These are phyloP conservation scores for Trichonephila clavipes DNA, from an alignment of 1,140 invertebrate genomes.

Conservation along the genomic window DNA sequence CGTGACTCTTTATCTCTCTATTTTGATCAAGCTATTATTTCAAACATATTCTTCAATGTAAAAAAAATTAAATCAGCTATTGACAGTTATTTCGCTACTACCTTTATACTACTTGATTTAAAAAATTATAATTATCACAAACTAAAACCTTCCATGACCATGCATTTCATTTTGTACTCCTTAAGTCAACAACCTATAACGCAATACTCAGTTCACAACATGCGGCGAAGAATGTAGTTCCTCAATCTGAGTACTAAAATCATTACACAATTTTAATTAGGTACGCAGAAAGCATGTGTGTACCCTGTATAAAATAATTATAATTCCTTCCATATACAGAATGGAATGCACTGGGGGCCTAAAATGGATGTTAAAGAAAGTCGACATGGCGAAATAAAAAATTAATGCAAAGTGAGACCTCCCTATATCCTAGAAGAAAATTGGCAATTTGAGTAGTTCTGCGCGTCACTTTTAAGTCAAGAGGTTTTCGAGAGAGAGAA, in stretches of 20 bases:
- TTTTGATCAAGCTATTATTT: too few relatives aligned
- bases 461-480: background rate
- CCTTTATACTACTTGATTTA: background rate
- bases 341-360: background rate
- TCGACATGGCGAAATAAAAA: background rate
- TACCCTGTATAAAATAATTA: background rate
- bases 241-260: background rate
- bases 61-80: too few relatives aligned
- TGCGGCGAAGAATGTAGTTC: background rate
- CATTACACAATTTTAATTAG: constrained; percentile 15
- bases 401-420: constrained; percentile 25
- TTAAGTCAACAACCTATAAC: constrained; percentile 15
- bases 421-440: background rate
- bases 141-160: background rate
- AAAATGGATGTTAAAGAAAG: background rate
- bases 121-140: background rate
- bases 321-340: background rate
- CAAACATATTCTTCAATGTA: too few relatives aligned
- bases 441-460: constrained; percentile 13
- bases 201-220: background rate
- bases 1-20: too few relatives aligned
- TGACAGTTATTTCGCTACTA: background rate
- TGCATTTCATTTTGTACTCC: background rate
- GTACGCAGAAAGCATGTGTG: background rate
- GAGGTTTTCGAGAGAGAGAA: background rate